A percentile compares a stretch with the other conserved stretches of the same genome.
Conservation (phyloP, 2,113 vertebrate genomes). For the Pituophis catenifer region DNA sequence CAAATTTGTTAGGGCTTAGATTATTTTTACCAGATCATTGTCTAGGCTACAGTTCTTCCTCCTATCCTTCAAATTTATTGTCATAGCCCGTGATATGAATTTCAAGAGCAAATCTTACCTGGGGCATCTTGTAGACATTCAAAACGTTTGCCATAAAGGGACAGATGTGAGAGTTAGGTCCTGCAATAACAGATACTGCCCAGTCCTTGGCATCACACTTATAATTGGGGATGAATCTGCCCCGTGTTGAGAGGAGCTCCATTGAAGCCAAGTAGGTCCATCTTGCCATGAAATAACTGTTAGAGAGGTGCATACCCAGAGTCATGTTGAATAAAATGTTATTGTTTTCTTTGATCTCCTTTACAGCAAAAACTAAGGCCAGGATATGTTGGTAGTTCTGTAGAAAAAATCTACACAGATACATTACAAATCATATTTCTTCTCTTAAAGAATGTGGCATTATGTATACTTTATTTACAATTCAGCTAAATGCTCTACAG, state of each 20-base stretch:
- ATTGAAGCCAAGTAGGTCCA: conserved; percentile 3
- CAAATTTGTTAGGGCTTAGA: background rate
- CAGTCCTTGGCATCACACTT: background rate
- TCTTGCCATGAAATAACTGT: background rate
- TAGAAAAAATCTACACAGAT: background rate
- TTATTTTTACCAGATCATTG: background rate
- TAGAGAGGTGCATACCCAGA: background rate
- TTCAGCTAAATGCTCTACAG: background rate
- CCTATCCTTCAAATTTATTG: background rate
- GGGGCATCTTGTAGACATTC: background rate
- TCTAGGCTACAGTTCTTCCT: background rate
- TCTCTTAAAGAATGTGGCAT: background rate
- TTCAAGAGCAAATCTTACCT: background rate
- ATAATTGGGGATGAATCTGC: background rate
- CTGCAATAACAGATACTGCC: background rate
- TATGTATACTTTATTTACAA: background rate
- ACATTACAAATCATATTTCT: too few relatives aligned
- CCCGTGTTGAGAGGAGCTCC: background rate
- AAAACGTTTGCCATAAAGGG: background rate
- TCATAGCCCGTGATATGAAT: background rate
- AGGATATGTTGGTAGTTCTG: conserved; percentile 8
- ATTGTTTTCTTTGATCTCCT: background rate
- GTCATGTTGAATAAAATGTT: background rate
- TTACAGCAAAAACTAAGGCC: background rate
- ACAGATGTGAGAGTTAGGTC: background rate